Conservation (phyloP, 2,797 vertebrate species). For the Pseudocheirus occidentalis region DNA sequence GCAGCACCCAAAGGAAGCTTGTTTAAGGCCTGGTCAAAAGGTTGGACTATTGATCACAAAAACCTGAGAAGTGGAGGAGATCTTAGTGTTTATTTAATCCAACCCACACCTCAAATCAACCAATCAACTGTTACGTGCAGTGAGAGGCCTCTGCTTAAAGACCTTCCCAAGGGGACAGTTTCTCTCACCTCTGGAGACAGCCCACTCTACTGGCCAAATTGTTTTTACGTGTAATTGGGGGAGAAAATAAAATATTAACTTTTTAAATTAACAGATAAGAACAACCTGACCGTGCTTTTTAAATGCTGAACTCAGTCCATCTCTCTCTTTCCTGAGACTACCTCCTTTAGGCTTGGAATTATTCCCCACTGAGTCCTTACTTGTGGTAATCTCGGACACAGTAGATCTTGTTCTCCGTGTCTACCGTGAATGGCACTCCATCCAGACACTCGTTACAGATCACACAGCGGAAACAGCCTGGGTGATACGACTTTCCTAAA, state of each 20-base stretch:
- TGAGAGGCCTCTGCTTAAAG: not conserved
- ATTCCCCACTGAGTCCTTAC: slow-evolving; percentile 81
- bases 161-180: not conserved
- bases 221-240: not conserved
- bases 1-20: not conserved
- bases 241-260: not conserved
- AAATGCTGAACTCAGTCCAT: not conserved
- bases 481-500: slow-evolving; percentile 96
- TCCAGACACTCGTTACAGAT: slow-evolving; percentile 97
- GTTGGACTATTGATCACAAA: not conserved
- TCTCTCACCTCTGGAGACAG: not conserved
- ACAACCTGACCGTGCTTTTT: rapidly evolving
- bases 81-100: not conserved
- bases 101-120: not conserved
- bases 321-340: too few relatives aligned
- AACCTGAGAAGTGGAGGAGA: not conserved
- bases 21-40: not conserved
- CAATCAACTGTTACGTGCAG: not conserved
- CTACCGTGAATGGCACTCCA: slow-evolving; percentile 97
- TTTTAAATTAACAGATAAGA: rapidly evolving
- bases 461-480: slow-evolving; percentile 96
- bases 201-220: not conserved
- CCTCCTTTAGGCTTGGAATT: rapidly evolving
- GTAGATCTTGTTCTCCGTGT: slow-evolving; percentile 97
- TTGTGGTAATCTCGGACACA: slow-evolving; percentile 98